A percentile compares a stretch with the other conserved stretches of the same genome.
These are phyloP conservation scores for Octodonta nipae DNA, from an alignment of 2,888 invertebrate genomes.

Conservation along the genomic window DNA sequence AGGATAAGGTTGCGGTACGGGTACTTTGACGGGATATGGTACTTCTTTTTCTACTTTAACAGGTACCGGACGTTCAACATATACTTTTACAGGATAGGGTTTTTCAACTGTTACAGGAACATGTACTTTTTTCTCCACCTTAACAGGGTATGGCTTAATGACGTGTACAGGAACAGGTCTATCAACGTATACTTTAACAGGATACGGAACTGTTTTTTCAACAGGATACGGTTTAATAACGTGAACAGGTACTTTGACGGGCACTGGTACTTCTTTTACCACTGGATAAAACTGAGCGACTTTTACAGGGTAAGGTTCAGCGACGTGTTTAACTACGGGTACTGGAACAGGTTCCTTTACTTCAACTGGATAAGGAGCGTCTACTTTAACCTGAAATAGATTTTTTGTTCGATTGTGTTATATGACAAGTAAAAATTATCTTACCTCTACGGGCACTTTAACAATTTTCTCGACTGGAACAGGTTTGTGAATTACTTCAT, in stretches of 20 bases:
- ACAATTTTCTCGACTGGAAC: slow-evolving; percentile 62
- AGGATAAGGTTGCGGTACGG: slow-evolving; percentile 58
- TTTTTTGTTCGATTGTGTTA: too few relatives aligned
- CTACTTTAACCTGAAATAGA: slow-evolving; percentile 20
- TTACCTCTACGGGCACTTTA: slow-evolving; percentile 49
- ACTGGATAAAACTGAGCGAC: slow-evolving; percentile 63
- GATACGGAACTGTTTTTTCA: slow-evolving; percentile 45
- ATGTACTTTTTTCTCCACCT: slow-evolving; percentile 50
- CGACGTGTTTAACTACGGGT: slow-evolving; percentile 15
- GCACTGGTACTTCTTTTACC: slow-evolving; percentile 49
- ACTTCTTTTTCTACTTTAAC: slow-evolving; percentile 51
- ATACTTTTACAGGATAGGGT: slow-evolving; percentile 48
- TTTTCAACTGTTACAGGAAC: slow-evolving; percentile 57
- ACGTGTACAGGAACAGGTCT: slow-evolving; percentile 8
- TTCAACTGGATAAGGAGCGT: slow-evolving; percentile 47
- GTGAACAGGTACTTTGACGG: slow-evolving; percentile 52
- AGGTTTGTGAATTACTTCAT: slow-evolving; percentile 48
- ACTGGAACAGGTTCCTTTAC: slow-evolving; percentile 39
- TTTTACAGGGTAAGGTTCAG: slow-evolving; percentile 15
- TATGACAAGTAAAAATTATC: too few relatives aligned
- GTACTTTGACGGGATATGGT: slow-evolving; percentile 39
- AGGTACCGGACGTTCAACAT: slow-evolving; percentile 35
- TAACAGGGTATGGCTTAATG: slow-evolving; percentile 49
- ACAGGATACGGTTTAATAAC: slow-evolving; percentile 52
- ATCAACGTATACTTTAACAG: slow-evolving; percentile 8